These are phyloP conservation scores for Stenotaenia linearis DNA, from an alignment of 2,888 invertebrate genomes.

Conservation along the genomic window DNA sequence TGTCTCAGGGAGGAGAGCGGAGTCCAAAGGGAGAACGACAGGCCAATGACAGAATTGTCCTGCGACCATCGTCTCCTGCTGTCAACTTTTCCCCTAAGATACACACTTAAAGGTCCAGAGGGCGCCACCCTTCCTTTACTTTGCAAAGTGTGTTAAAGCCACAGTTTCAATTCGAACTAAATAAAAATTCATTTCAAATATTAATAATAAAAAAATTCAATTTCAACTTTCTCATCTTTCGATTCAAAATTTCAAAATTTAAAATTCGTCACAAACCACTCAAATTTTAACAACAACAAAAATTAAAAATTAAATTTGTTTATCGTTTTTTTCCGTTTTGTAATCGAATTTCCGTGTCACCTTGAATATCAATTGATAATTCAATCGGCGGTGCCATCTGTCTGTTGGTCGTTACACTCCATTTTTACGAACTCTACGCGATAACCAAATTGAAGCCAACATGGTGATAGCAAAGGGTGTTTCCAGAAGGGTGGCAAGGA, in stretches of 20 bases:
- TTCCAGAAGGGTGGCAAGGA: not conserved
- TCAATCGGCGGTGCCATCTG: not conserved
- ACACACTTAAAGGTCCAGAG: not conserved
- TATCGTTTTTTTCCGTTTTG: not conserved
- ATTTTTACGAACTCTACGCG: not conserved
- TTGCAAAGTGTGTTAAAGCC: not conserved
- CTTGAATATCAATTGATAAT: not conserved
- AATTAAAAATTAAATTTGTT: not conserved
- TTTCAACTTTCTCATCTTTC: too few species aligned
- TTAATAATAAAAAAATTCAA: not conserved
- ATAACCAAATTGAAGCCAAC: not conserved
- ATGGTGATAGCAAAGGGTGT: not conserved
- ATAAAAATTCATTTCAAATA: not conserved
- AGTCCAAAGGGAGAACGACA: not conserved
- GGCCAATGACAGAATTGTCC: conserved; percentile 8
- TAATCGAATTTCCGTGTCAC: not conserved
- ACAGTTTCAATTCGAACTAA: not conserved
- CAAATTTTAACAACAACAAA: too few species aligned
- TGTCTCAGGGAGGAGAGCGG: not conserved
- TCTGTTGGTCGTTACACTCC: not conserved
- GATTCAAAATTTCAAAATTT: too few species aligned
- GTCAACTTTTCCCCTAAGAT: not conserved
- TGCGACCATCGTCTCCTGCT: not conserved
- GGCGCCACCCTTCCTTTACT: not conserved
- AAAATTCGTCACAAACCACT: too few species aligned